Evolutionary conservation across 2,113 vertebrate genomes (phyloP), one percentile per base, ranked within the genome.

Genomic region (Rhinopomastus cyanomelas): DNA sequence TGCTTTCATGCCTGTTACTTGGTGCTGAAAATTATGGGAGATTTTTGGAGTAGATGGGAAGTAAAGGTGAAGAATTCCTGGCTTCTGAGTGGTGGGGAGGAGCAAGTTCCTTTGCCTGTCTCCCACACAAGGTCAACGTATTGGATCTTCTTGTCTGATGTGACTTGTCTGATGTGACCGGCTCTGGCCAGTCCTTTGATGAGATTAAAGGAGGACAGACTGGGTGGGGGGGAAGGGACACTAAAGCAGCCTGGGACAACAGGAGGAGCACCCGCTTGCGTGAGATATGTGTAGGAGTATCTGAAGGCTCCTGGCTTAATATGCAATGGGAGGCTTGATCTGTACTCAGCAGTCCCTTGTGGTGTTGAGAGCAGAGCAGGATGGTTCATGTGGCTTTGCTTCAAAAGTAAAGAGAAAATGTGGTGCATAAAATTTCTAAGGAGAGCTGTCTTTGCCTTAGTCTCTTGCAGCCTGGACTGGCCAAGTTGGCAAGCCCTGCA

Each of bases 371-470:
- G 48, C 20, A 57, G 84, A 69, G 69, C 44, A 91, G 74, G 36
- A 51, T 88, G 56, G 64, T 73, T 86, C 52, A 8, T 71, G 34
- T 89, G 86, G 88, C 92, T 93, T 94, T 93, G 30, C 90, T 84
- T 94, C 78, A 80, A 71, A 93, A 88, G 42, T 59, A 66, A 60
- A 42, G 82, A 92, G 71, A 69, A 86, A 46, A 66, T 90, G 84
- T 53, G 86, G 59, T 77, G 44, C 74, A 52, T 72, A 76, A 48
- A 48, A 82, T 90, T 91, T 84, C 81, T 59, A 53, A 56, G 66
- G 52, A 1, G 4, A 93, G 32, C 71, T 65, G 25, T 57, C 32
- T 88, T 90, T 76, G 65, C 66, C 87, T 81, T 74, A 84, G 87
- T 73, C 86, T 64, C 5, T 92, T 55, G 69, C 86, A 91, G 80